These are phyloP conservation scores for Ctenoplectra terminalis DNA, from an alignment of 1,140 invertebrate genomes.

Conservation along the genomic window DNA sequence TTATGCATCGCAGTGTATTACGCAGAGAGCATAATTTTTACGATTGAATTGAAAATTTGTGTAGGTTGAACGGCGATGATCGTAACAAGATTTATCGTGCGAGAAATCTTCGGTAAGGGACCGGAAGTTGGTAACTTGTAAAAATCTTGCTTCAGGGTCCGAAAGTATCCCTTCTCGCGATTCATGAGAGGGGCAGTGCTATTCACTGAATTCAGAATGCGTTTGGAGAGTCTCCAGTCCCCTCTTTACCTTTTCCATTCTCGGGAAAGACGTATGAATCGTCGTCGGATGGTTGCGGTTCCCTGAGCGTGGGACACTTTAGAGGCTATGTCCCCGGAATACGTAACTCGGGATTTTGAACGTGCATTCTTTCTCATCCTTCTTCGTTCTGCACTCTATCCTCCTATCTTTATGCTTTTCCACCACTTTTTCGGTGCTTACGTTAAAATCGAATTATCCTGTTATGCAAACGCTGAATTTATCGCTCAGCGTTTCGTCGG, in stretches of 20 bases:
- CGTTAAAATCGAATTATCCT: conserved; percentile 45
- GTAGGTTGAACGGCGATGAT: too few species aligned
- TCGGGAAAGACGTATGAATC: conserved; percentile 78
- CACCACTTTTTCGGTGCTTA: conserved; percentile 8
- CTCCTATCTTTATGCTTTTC: conserved; percentile 23
- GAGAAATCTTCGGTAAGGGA: not conserved
- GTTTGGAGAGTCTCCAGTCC: conserved; percentile 67
- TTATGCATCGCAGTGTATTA: too few species aligned
- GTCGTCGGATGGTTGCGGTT: conserved; percentile 75
- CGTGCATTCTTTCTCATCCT: conserved; percentile 60
- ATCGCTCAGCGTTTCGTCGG: not conserved
- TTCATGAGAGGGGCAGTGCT: conserved; percentile 38
- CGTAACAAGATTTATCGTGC: not conserved
- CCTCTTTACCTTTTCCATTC: conserved; percentile 60
- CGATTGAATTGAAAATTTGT: too few species aligned
- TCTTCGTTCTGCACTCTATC: conserved; percentile 46
- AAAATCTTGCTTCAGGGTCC: conserved; percentile 38
- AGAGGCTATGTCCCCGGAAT: conserved; percentile 77
- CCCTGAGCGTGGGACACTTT: conserved; percentile 73
- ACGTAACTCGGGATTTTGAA: conserved; percentile 76
- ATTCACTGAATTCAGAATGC: conserved; percentile 72
- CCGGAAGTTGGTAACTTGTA: conserved; percentile 36
- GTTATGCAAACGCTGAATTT: conserved; percentile 17
- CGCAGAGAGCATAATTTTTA: too few species aligned
- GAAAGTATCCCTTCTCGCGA: conserved; percentile 49